These are phyloP conservation scores for Cavia aperea DNA, from an alignment of 2,113 vertebrate genomes.

Conservation along the genomic window DNA sequence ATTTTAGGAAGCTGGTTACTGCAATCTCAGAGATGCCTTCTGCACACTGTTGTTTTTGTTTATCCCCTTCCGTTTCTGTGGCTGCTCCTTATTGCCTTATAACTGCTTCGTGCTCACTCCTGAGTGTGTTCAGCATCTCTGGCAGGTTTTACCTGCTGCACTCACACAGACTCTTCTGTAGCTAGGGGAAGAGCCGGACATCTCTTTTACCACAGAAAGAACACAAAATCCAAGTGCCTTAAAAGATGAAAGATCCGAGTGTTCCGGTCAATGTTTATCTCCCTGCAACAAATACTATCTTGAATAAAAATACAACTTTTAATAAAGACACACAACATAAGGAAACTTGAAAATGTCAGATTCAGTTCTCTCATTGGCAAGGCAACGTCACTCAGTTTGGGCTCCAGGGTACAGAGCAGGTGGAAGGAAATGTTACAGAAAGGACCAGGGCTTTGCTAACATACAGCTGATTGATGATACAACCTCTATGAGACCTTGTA, in stretches of 20 bases:
- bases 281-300: background rate
- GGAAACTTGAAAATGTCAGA: background rate
- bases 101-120: fast-evolving
- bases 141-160: fast-evolving
- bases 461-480: background rate
- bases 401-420: background rate
- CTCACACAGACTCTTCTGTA: background rate
- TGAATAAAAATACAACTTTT: background rate
- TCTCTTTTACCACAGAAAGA: background rate
- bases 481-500: background rate
- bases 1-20: background rate
- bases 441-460: background rate
- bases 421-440: background rate
- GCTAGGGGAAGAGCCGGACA: background rate
- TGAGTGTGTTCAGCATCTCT: background rate
- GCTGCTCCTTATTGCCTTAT: background rate
- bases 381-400: background rate
- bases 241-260: background rate
- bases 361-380: background rate
- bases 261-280: background rate
- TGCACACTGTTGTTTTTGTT: background rate
- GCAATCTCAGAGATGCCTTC: background rate
- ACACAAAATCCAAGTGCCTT: background rate
- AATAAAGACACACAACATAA: background rate
- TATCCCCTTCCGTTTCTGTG: background rate